Evolutionary conservation across 2,797 vertebrate species (phyloP).

Genomic region (Rachycentron canadum): DNA sequence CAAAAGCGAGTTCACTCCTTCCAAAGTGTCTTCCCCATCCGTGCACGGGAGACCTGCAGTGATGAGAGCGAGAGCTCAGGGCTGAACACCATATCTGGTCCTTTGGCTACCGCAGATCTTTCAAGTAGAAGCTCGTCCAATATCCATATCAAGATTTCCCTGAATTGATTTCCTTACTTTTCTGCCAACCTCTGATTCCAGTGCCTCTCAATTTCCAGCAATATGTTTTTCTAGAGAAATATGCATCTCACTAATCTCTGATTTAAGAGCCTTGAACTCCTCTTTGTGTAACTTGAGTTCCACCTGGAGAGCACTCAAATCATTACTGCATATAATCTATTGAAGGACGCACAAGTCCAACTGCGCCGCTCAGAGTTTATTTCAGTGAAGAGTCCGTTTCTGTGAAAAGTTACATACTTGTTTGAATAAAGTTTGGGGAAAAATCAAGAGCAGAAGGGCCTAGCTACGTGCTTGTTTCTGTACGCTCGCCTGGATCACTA

Average conservation of each 20-base stretch:
- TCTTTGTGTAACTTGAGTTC: background rate
- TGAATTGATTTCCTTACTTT: background rate
- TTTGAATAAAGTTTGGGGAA: background rate
- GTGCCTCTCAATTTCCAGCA: background rate
- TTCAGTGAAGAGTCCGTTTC: background rate
- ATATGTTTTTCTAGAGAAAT: background rate
- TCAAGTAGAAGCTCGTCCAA: background rate
- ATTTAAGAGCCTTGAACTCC: background rate
- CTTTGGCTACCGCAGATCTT: background rate
- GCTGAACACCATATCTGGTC: background rate
- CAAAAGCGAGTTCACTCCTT: background rate
- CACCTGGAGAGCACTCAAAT: background rate
- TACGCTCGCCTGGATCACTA: constrained; percentile 66
- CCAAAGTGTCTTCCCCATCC: background rate
- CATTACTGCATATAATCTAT: background rate
- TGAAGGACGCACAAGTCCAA: background rate
- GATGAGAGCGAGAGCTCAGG: too few relatives aligned
- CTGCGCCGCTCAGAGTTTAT: background rate
- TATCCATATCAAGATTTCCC: background rate
- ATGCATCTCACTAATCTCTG: background rate
- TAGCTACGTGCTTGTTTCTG: constrained; percentile 26
- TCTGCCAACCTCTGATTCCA: background rate
- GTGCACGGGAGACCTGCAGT: too few relatives aligned
- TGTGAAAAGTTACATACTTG: background rate
- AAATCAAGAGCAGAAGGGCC: constrained; percentile 5